Base-by-base conservation (phyloP, 2,113 vertebrate species). In the Herpailurus yagouaroundi region DNA sequence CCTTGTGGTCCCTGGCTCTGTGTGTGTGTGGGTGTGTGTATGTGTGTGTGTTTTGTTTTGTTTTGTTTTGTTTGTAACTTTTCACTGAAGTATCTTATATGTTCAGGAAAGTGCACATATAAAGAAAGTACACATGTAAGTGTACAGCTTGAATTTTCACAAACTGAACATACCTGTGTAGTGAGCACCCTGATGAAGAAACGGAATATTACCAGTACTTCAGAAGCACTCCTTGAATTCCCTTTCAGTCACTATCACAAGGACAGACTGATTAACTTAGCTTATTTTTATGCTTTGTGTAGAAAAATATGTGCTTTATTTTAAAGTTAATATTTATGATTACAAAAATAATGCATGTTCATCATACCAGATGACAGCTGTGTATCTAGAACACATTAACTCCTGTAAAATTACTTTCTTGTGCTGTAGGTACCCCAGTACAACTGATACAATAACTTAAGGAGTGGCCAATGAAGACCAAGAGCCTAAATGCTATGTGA, bases 311-410 rank as follows among this genome's bases (percentile, higher is more conserved):
- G 5, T 92, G 45, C 66, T 92, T 85, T 94, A 66, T 71, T 88
- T 66, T 87, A 38, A 52, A 91, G 41, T 38, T 69, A 29, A 52
- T 93, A 50, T 77, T 95, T 83, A 36, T 91, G 76, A 88, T 91
- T 68, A 57, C 80, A 84, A 71, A 93, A 90, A 23, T 66, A 25
- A 84, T 27, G 4, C 55, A 18, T 82, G 76, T 66, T 88, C 25
- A 66, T 93, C 88, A 81, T 57, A 29, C 60, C 25, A 68, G 55
- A 69, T 50, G 77, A 91, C 19, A 71, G 68, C 69, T 57, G 7
- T 71, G 25, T 91, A 10, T 55, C 60, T 94, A 50, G 80, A 71
- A 31, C 38, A 41, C 18, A 27, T 52, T 74, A 76, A 50, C 10
- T 18, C 41, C 41, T 31, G 57, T 41, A 45, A 50, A 96, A 48